Evolutionary conservation across 2,113 vertebrate species (phyloP).

Genomic region (Sisor rabdophorus): DNA sequence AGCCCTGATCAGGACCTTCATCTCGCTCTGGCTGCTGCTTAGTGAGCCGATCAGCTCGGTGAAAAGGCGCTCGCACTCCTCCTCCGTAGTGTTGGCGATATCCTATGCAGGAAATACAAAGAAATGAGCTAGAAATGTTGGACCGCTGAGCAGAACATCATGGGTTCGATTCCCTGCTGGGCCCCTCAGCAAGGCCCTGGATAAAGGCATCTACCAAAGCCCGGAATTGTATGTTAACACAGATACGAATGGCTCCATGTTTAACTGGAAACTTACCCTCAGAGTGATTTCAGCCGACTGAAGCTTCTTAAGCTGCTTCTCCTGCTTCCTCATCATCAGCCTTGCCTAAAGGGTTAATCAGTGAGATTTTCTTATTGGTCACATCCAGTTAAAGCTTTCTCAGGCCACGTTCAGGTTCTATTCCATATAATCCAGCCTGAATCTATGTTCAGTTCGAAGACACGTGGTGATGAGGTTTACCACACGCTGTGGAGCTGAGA

Average conservation of each 20-base stretch:
- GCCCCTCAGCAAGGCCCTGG: too few relatives aligned
- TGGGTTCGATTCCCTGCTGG: too few relatives aligned
- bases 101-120: slow-evolving; percentile 4
- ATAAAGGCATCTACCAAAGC: too few relatives aligned
- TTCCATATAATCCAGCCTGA: neutral
- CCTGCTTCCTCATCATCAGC: slow-evolving; percentile 1
- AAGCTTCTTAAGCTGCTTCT: slow-evolving; percentile 29
- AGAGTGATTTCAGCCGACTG: neutral
- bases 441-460: neutral
- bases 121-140: neutral
- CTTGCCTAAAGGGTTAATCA: slow-evolving; percentile 5
- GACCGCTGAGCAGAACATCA: too few relatives aligned
- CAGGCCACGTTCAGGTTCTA: neutral
- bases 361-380: neutral
- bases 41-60: slow-evolving; percentile 13
- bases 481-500: neutral
- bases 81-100: slow-evolving; percentile 12
- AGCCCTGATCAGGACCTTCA: slow-evolving; percentile 2
- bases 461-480: neutral
- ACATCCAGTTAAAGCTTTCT: neutral
- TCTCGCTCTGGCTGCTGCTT: neutral
- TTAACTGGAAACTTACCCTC: neutral
- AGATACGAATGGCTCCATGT: neutral
- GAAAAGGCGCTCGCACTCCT: slow-evolving; percentile 28
- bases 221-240: too few relatives aligned